phyloP scores from a whole-genome alignment of 2,888 invertebrate genomes.

The Periphyllus acericola region DNA sequence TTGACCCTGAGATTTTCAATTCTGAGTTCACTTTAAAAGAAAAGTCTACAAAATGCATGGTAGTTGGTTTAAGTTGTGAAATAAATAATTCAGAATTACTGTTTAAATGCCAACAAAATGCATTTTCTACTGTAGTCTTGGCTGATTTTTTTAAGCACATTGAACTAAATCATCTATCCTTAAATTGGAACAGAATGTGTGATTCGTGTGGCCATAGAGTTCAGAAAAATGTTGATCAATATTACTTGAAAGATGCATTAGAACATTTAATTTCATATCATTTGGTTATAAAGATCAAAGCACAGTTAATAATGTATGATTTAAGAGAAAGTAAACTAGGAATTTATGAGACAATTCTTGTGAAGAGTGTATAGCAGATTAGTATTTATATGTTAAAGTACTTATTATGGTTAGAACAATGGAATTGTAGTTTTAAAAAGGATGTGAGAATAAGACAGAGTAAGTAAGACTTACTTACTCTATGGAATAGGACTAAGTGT shows the following conservation, averaged over 20 bases:
- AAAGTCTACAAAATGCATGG: background rate
- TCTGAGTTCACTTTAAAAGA: slow-evolving; percentile 13
- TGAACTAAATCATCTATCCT: slow-evolving; percentile 9
- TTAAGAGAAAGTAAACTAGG: too few relatives aligned
- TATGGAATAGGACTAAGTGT: too few relatives aligned
- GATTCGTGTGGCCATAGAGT: background rate
- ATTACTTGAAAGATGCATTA: slow-evolving; percentile 35
- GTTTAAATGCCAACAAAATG: slow-evolving; percentile 15
- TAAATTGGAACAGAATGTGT: slow-evolving; percentile 28
- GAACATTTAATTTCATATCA: slow-evolving; percentile 37
- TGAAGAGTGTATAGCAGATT: too few relatives aligned
- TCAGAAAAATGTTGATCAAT: background rate
- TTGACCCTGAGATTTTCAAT: background rate
- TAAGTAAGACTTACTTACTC: too few relatives aligned
- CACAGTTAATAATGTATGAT: too few relatives aligned
- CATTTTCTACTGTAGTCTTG: slow-evolving; percentile 27
- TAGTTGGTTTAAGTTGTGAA: slow-evolving; percentile 36
- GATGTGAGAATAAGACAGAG: too few relatives aligned
- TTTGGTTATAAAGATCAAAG: too few relatives aligned
- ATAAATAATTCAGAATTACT: slow-evolving; percentile 23
- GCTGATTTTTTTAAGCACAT: slow-evolving; percentile 38
- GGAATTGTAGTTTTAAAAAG: too few relatives aligned
- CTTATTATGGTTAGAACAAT: too few relatives aligned
- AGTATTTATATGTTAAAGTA: too few relatives aligned
- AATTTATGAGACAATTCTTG: too few relatives aligned